Evolutionary conservation across 2,888 invertebrate genomes (phyloP).

Genomic region (Cosmopolites sordidus): DNA sequence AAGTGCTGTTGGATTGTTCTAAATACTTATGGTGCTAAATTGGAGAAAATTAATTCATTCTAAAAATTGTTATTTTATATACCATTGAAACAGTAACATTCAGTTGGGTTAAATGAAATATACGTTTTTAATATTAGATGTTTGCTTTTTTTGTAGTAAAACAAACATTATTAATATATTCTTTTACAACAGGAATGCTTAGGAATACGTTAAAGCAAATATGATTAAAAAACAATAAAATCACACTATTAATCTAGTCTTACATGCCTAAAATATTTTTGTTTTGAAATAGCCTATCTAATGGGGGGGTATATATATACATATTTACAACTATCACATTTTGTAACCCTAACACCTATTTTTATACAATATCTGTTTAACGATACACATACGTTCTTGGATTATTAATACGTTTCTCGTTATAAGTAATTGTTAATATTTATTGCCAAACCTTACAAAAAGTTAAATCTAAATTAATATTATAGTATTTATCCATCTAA

Average conservation of each 20-base stretch:
- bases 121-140: no score
- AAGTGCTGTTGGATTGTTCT: not conserved
- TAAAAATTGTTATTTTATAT: no score
- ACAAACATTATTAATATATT: no score
- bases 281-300: not conserved
- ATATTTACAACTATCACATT: slow-evolving; percentile 24
- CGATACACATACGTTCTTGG: slow-evolving; percentile 1
- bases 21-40: not conserved
- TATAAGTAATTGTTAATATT: slow-evolving; percentile 4
- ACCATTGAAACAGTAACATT: no score
- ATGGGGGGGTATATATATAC: slow-evolving; percentile 7
- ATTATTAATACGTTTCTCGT: not conserved
- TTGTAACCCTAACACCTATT: slow-evolving; percentile 20
- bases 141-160: no score
- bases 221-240: no score
- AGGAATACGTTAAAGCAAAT: no score
- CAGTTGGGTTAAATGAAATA: no score
- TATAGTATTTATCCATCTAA: not conserved
- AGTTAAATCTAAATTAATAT: slow-evolving; percentile 6
- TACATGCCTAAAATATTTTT: not conserved
- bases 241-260: not conserved
- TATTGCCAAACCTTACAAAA: slow-evolving; percentile 21
- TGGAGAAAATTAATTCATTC: not conserved
- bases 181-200: no score
- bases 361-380: slow-evolving; percentile 11